Percentiles rank a stretch among this genome's conserved stretches.
phyloP scores from a whole-genome alignment of 1,140 invertebrate species.

The Eurytemora carolleeae region DNA sequence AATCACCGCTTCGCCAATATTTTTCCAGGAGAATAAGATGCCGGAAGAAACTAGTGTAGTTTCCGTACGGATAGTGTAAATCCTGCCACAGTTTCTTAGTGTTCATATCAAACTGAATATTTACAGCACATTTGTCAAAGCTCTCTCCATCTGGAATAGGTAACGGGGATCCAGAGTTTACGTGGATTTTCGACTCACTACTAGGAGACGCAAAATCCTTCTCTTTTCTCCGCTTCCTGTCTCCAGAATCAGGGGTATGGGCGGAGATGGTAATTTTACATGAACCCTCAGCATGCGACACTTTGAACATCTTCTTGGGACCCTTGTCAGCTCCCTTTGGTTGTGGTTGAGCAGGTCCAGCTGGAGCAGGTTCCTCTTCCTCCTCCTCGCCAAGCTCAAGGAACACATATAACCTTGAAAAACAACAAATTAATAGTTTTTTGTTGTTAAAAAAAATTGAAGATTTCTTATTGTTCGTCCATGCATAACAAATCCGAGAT shows the following conservation, averaged over 20 bases:
- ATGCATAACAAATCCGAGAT: too few species aligned
- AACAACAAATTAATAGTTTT: too few species aligned
- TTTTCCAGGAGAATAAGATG: slow-evolving; percentile 59
- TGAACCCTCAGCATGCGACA: neutral
- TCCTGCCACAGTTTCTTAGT: slow-evolving; percentile 56
- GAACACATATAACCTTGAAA: neutral
- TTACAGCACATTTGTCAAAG: slow-evolving; percentile 36
- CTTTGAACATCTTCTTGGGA: neutral
- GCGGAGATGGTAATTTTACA: neutral
- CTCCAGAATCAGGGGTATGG: neutral
- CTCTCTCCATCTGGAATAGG: neutral
- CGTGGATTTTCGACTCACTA: neutral
- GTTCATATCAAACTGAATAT: slow-evolving; percentile 56
- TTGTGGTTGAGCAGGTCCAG: too few species aligned
- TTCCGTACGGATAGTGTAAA: slow-evolving; percentile 57
- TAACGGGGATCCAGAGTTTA: neutral
- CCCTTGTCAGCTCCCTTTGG: too few species aligned
- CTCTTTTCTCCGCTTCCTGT: slow-evolving; percentile 4
- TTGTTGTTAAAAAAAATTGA: too few species aligned
- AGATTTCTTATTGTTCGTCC: too few species aligned
- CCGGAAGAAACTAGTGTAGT: slow-evolving; percentile 55
- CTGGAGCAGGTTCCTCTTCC: too few species aligned
- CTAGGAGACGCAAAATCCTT: slow-evolving; percentile 4
- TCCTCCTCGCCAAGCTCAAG: neutral
- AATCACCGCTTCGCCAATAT: slow-evolving; percentile 45